A percentile compares a stretch with the other conserved stretches of the same genome.
phyloP scores from a whole-genome alignment of 2,888 invertebrate genomes.

The Noctua pronuba region DNA sequence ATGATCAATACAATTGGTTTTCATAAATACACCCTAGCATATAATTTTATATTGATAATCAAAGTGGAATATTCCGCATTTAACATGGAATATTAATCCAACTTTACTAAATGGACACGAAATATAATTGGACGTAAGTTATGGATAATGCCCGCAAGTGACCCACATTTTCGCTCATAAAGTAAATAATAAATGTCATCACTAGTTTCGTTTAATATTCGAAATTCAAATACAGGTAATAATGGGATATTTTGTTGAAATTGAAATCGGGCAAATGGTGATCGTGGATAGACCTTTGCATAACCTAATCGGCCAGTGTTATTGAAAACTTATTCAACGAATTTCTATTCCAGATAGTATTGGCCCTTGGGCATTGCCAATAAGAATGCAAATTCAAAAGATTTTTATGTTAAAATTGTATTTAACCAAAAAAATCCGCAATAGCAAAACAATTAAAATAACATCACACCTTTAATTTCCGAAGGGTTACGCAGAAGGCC shows the following conservation, averaged over 20 bases:
- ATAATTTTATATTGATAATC: slow-evolving; percentile 18
- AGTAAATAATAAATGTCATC: slow-evolving; percentile 28
- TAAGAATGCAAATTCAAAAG: not conserved
- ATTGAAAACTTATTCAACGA: slow-evolving; percentile 17
- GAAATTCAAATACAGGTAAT: slow-evolving; percentile 15
- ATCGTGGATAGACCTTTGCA: not conserved
- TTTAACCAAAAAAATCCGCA: not conserved
- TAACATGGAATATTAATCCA: slow-evolving; percentile 16
- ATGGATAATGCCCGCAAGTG: slow-evolving; percentile 20
- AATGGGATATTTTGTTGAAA: slow-evolving; percentile 14
- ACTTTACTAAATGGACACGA: slow-evolving; percentile 3
- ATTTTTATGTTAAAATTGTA: not conserved
- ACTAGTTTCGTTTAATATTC: slow-evolving; percentile 37
- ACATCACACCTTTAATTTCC: not conserved
- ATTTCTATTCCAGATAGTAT: slow-evolving; percentile 5
- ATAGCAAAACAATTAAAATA: no score
- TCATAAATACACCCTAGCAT: not conserved
- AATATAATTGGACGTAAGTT: slow-evolving; percentile 29
- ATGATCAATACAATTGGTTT: slow-evolving; percentile 19
- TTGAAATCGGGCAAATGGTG: slow-evolving; percentile 12
- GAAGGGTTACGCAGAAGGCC: not conserved
- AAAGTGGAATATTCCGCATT: slow-evolving; percentile 12
- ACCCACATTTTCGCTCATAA: slow-evolving; percentile 28
- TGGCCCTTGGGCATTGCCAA: not conserved
- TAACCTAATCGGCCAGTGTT: not conserved